These are phyloP conservation scores for Formica selysi DNA, from an alignment of 1,140 invertebrate genomes.

Conservation along the genomic window DNA sequence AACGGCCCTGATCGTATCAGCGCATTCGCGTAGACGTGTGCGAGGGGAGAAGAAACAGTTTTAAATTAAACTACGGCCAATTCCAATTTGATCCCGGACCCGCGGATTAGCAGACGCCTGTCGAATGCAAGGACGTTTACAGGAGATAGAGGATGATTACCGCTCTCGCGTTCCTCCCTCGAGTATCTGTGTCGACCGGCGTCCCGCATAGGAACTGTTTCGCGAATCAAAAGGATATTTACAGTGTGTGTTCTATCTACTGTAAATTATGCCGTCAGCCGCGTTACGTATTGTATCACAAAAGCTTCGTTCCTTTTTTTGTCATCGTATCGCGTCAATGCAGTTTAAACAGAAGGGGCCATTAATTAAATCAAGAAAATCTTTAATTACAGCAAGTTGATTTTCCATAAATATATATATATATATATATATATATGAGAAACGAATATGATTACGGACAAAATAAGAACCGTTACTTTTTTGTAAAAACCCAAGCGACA, in stretches of 20 bases:
- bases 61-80: constrained; percentile 78
- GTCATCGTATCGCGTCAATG: constrained; percentile 30
- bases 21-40: neutral
- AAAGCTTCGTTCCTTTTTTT: constrained; percentile 31
- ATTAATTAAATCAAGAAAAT: constrained; percentile 70
- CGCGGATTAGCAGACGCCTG: constrained; percentile 72
- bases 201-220: constrained; percentile 31
- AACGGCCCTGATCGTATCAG: constrained; percentile 22
- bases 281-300: constrained; percentile 26
- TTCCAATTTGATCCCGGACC: constrained; percentile 76
- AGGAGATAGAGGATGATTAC: constrained; percentile 49
- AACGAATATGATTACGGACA: constrained; percentile 29
- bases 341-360: constrained; percentile 17
- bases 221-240: constrained; percentile 52
- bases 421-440: no score
- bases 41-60: constrained; percentile 68
- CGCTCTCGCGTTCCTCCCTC: neutral
- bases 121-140: constrained; percentile 64
- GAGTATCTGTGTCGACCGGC: neutral
- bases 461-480: constrained; percentile 36
- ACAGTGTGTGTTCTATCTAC: neutral
- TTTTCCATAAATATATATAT: constrained; percentile 18
- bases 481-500: constrained; percentile 22
- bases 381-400: constrained; percentile 63
- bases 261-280: constrained; percentile 59